Evolutionary conservation across 2,113 vertebrate genomes (phyloP), one percentile per base, ranked within the genome.

Genomic region (Paratilapia polleni): DNA sequence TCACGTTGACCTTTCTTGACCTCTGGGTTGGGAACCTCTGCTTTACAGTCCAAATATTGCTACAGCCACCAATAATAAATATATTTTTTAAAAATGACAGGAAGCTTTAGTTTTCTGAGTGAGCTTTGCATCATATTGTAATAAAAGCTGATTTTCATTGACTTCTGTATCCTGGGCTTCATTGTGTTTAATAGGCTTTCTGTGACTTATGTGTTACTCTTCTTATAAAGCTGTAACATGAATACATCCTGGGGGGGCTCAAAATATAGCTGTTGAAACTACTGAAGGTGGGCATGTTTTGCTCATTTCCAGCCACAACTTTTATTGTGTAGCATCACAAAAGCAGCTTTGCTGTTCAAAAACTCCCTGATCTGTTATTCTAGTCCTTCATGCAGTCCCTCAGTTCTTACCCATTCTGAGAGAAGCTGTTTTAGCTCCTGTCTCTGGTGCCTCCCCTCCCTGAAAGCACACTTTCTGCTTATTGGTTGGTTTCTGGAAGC

Each of bases 71-170:
- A 19, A n/a, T 47, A 0, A 68, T 14, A 68, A 22, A n/a, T n/a
- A 19, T 17, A 61, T 56, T 77, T 86, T 47, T 52, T 26, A 10
- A n/a, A 11, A 34, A 6, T 13, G 8, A 60, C 24, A 43, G 2
- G 64, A 38, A 76, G 8, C 41, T 90, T 64, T 89, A 83, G 57
- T 86, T 89, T 74, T 84, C 68, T 88, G 81, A 64, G 43, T 87
- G 88, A 76, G 60, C 38, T 57, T 52, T 73, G 58, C 82, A 85
- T 73, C 13, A 14, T 73, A 83, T 90, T 80, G 26, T 80, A 92
- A 87, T 92, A 83, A 91, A 91, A 84, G 36, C 3, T 26, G n/a
- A 73, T 41, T 74, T 62, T 56, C 14, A 26, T 12, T 79, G 43
- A 41, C 4, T 19, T 57, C 59, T 38, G 24, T 58, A 6, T 81